A percentile compares a stretch with the other conserved stretches of the same genome.
These are phyloP conservation scores for Sycophila sp. DNA, from an alignment of 1,140 invertebrate species.

Conservation along the genomic window DNA sequence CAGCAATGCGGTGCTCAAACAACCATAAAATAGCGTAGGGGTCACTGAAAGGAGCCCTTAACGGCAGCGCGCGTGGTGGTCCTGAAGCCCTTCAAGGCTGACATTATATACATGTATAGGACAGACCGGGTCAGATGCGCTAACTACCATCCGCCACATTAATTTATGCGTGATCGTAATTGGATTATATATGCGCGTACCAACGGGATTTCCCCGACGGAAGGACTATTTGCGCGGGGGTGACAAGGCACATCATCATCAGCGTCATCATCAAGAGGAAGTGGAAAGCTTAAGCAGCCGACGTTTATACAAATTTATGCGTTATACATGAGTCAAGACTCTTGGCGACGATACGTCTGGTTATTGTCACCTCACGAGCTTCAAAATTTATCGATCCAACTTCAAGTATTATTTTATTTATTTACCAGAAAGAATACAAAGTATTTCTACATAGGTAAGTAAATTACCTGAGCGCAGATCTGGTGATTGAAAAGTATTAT, in stretches of 20 bases:
- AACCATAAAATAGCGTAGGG: neutral
- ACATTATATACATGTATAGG: neutral
- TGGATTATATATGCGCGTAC: neutral
- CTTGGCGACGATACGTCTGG: too few relatives aligned
- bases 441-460: too few relatives aligned
- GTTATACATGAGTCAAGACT: too few relatives aligned
- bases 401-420: too few relatives aligned
- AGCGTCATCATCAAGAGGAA: too few relatives aligned
- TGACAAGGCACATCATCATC: neutral
- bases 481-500: too few relatives aligned
- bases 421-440: too few relatives aligned
- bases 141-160: neutral
- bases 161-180: conserved; percentile 9
- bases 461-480: too few relatives aligned
- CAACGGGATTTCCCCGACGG: neutral
- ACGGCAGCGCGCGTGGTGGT: neutral
- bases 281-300: too few relatives aligned
- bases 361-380: too few relatives aligned
- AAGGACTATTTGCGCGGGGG: neutral
- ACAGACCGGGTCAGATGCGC: neutral
- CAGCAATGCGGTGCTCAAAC: neutral
- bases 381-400: too few relatives aligned
- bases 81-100: neutral
- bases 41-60: neutral
- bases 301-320: neutral